Evolutionary conservation across 1,140 invertebrate genomes (phyloP), one percentile per base, ranked within the genome.

Genomic region (Zaprionus capensis): DNA sequence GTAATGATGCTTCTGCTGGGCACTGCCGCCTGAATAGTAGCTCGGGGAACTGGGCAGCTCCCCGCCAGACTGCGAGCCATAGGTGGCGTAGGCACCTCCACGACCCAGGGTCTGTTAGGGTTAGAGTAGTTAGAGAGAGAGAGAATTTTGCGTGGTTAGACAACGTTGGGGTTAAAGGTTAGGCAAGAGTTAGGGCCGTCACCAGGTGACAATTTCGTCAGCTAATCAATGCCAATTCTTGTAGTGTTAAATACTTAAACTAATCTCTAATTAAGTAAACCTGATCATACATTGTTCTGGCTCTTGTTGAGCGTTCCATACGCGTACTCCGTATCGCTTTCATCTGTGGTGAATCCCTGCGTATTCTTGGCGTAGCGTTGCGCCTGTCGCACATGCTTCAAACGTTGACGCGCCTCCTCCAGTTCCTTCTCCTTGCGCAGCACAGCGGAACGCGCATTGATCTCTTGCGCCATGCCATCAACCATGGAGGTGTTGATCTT

Each of bases 401-500:
- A 93, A 61, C 97, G 95, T n/a, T 96, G 96, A 62, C 98, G 94
- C 0, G 99, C 99, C 91, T 98, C 97, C 87, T 98, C 97, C 28
- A 99, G 93, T 94, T 99, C 97, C 68, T 96, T 95, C 92, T 99
- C 98, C 90, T 99, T 99, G 71, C 97, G 95, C 20, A 99, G 94
- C 0, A 99, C 98, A 84, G 98, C 97, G 15, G 96, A 96, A 49
- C 96, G 94, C 4, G 97, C 97, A 88, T 98, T 96, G 55, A 99
- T 98, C 93, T 98, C 97, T 91, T 98, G 97, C 1, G 97, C 97
- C 84, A 98, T 98, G 22, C 98, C 97, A 61, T 97, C 97, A 5
- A 99, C 98, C 96, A 99, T 98, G 56, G 96, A 94, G 51, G 96
- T 96, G 91, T 99, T 98, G 20, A 99, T 95, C 53, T 99, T 96